Percentiles rank a stretch among this genome's conserved stretches.
These are phyloP conservation scores for Philypnodon macrostomus DNA, from an alignment of 2,797 vertebrate genomes.

Conservation along the genomic window DNA sequence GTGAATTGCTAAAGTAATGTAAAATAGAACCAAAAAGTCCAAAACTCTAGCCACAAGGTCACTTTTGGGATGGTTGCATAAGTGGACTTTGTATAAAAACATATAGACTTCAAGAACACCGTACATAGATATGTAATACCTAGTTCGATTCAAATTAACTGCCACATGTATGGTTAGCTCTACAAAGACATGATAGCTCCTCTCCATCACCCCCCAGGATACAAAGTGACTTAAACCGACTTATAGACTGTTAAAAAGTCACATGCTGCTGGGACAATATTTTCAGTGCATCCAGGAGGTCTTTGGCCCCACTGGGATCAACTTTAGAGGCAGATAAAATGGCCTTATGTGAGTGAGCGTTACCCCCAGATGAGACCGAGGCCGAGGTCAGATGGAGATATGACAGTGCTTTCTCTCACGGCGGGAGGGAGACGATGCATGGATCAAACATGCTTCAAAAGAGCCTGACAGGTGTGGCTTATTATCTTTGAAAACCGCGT, in stretches of 20 bases:
- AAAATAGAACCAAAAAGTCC: too few relatives aligned
- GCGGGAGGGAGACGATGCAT: background rate
- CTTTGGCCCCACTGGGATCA: background rate
- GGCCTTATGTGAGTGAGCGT: background rate
- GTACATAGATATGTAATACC: too few relatives aligned
- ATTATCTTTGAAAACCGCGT: constrained; percentile 1
- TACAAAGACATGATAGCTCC: constrained; percentile 3
- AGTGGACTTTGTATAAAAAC: too few relatives aligned
- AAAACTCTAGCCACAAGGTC: too few relatives aligned
- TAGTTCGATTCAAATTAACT: too few relatives aligned
- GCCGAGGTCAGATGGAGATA: constrained; percentile 15
- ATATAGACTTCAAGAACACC: too few relatives aligned
- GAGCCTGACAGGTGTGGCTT: constrained; percentile 2
- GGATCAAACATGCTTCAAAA: constrained; percentile 19
- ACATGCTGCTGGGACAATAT: constrained; percentile 26
- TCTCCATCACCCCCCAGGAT: constrained; percentile 15
- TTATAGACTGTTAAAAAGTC: constrained; percentile 14
- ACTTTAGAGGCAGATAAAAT: constrained; percentile 1
- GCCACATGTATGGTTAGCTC: too few relatives aligned
- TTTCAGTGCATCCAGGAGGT: background rate
- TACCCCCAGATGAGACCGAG: constrained; percentile 14
- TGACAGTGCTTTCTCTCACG: constrained; percentile 23
- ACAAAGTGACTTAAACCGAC: constrained; percentile 6
- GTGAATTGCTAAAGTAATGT: too few relatives aligned
- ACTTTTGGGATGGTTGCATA: too few relatives aligned